Evolutionary conservation across 2,113 vertebrate genomes (phyloP).

Genomic region (Alouatta palliata): DNA sequence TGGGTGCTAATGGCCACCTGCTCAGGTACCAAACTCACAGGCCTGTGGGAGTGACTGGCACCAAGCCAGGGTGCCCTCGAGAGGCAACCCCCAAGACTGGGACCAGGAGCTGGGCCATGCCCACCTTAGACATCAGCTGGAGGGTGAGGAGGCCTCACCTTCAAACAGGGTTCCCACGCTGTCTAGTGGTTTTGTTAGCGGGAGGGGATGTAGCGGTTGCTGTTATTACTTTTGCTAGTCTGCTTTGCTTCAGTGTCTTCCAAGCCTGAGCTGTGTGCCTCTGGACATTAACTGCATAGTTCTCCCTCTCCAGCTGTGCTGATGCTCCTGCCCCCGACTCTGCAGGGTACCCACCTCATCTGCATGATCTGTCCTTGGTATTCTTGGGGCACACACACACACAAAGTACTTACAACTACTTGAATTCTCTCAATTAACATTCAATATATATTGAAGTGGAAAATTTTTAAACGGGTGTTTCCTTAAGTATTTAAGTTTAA

Average conservation of each 20-base stretch:
- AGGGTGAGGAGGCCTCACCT: background rate
- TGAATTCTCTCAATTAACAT: background rate
- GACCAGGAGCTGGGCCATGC: background rate
- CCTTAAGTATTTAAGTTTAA: conserved; percentile 17
- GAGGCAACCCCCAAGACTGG: background rate
- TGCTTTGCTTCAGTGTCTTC: background rate
- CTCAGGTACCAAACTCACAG: background rate
- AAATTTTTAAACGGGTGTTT: background rate
- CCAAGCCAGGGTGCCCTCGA: background rate
- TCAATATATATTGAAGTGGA: background rate
- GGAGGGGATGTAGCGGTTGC: background rate
- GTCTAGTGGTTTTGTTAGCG: background rate
- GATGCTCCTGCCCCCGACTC: rapidly evolving
- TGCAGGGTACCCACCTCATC: background rate
- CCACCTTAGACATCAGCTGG: background rate
- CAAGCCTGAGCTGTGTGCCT: background rate
- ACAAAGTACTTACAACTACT: background rate
- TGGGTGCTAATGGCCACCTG: background rate
- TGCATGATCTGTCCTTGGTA: background rate
- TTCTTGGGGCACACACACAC: background rate
- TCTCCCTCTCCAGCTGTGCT: background rate
- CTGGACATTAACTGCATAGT: too few species aligned
- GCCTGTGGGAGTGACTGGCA: background rate
- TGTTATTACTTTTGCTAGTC: background rate
- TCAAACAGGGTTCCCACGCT: background rate